Evolutionary conservation across 2,888 invertebrate genomes (phyloP).

Genomic region (Heliconius sara): DNA sequence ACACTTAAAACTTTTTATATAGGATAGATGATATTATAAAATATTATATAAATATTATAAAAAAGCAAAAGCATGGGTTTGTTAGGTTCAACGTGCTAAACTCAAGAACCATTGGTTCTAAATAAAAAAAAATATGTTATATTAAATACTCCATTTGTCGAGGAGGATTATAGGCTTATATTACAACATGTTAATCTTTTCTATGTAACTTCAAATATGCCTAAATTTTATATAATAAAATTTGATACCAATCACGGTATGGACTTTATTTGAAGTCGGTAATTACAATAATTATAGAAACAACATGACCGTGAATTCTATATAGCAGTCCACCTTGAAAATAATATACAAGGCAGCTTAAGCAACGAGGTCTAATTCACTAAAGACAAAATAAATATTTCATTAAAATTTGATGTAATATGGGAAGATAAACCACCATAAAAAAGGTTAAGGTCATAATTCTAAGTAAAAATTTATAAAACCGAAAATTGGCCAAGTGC

Average conservation of each 20-base stretch:
- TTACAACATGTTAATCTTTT: too few species aligned
- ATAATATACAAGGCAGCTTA: neutral
- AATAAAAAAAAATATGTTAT: too few species aligned
- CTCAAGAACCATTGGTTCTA: neutral
- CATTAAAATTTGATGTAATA: too few species aligned
- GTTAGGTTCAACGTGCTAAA: neutral
- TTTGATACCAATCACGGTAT: neutral
- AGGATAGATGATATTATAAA: neutral
- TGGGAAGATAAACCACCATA: too few species aligned
- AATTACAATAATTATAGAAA: neutral
- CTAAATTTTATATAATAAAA: too few species aligned
- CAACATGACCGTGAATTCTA: conserved; percentile 4
- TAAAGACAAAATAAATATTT: neutral
- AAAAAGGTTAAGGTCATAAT: too few species aligned
- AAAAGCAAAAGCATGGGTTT: neutral
- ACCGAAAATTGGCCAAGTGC: too few species aligned
- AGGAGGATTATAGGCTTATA: too few species aligned
- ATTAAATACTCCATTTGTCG: too few species aligned
- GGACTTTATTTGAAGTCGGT: neutral
- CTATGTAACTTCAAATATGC: too few species aligned
- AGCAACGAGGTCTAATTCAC: neutral
- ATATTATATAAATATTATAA: neutral
- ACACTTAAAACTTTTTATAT: neutral
- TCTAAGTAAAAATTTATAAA: too few species aligned
- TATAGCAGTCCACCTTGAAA: conserved; percentile 5